Base-by-base conservation (phyloP, 2,113 vertebrate genomes). In the Thymallus thymallus region DNA sequence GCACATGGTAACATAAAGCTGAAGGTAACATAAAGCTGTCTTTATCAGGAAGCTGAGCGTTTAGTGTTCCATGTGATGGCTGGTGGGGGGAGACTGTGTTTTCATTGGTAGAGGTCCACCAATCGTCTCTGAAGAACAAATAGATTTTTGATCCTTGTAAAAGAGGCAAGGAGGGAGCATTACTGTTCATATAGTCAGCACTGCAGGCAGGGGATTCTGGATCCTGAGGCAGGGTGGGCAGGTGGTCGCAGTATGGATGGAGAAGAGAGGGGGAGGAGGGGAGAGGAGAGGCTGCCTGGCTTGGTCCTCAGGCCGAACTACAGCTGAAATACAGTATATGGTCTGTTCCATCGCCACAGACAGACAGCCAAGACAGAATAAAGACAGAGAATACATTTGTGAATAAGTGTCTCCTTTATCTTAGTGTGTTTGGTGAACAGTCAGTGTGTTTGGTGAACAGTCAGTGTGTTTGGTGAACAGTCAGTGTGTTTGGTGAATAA, bases 301-400 rank as follows among this genome's bases (percentile, higher is more conserved):
- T n/a, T n/a, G n/a, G n/a, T 69, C 69, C 72, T 66, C 10, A 60
- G 63, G 74, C 79, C 76, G 68, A 64, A 71, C 70, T 63, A 22
- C 35, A 68, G 76, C 76, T 82, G 69, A 78, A n/a, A n/a, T n/a
- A n/a, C n/a, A n/a, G n/a, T n/a, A 82, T 86, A 78, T 79, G 62
- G 68, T 76, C 69, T 68, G 76, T 74, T 76, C 75, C 64, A 77
- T 81, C 83, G 66, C 41, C 74, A 72, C 74, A 58, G 81, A 73
- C 78, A 76, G 68, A 63, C 4, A 26, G 7, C 71, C 41, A 60
- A 69, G 56, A 75, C 74, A 78, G 58, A 35, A 46, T 62, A 62
- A 70, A 66, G 51, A 65, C 55, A 45, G 61, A 66, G 46, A 73
- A n/a, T n/a, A n/a, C n/a, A n/a, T n/a, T n/a, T n/a, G 75, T 75